Evolutionary conservation across 2,113 vertebrate species (phyloP), one percentile per base, ranked within the genome.

Genomic region (Syngnathus floridae): DNA sequence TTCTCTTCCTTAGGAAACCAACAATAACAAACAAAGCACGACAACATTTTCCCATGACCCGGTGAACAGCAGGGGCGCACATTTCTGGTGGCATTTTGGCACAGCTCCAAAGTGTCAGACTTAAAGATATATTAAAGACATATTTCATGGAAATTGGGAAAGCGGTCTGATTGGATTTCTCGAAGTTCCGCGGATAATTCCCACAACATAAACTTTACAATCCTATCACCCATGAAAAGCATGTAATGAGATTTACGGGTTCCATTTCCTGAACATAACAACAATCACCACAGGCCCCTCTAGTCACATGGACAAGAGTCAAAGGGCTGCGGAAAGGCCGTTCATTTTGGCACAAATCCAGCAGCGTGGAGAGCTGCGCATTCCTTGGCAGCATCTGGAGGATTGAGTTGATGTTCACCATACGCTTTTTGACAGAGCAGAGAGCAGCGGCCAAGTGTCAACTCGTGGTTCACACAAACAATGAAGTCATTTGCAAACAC

Each of bases 371-470:
- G 62, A 46, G 71, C 71, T 73, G 52, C 64, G 77, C 54, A 87
- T 84, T 88, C 86, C 81, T 79, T 35, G 66, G 67, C n/a, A 70
- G 74, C 72, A 71, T 86, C 82, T 82, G 84, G 81, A 79, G 71
- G 72, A 78, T 72, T 77, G 64, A 31, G 45, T 40, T 78, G 82
- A 86, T 69, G 81, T 80, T 84, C 71, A 80, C 76, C 72, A 83
- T 79, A 67, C 79, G 67, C 69, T 60, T 70, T 72, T 36, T 46
- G 64, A 74, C 72, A 73, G 65, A 62, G 49, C 45, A n/a, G 22
- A 59, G 57, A 73, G 37, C 75, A 67, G 65, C 51, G 75, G 74
- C 56, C 69, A 77, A 65, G 69, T 73, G 64, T 81, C 71, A 67
- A 48, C 66, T 62, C 56, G 69, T 54, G 61, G 73, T 75, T 72